Evolutionary conservation across 2,888 invertebrate species (phyloP).

Genomic region (Prostheceraeus crozeri): DNA sequence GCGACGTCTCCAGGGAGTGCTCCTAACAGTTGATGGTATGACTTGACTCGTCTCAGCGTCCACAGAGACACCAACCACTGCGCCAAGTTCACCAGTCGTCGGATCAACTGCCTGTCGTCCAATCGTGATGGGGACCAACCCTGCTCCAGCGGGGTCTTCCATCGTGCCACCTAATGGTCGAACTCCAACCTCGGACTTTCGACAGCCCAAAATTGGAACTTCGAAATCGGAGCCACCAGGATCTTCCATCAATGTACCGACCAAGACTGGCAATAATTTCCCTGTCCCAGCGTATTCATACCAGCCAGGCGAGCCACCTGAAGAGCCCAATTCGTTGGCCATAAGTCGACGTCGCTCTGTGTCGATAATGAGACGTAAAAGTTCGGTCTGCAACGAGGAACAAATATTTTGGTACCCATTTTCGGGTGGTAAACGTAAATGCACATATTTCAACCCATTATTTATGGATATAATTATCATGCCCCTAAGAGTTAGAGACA

Average conservation of each 20-base stretch:
- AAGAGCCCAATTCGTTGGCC: too few relatives aligned
- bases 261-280: conserved; percentile 52
- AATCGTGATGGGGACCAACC: conserved; percentile 50
- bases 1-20: too few relatives aligned
- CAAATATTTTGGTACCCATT: too few relatives aligned
- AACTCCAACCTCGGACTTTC: conserved; percentile 34
- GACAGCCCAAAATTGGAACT: conserved; percentile 50
- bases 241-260: conserved; percentile 51
- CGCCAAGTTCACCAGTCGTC: conserved; percentile 50
- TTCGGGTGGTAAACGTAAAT: too few relatives aligned
- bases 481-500: too few relatives aligned
- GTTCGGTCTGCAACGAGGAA: too few relatives aligned
- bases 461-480: too few relatives aligned
- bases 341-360: too few relatives aligned
- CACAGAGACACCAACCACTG: conserved; percentile 48
- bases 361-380: too few relatives aligned
- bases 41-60: conserved; percentile 48
- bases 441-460: too few relatives aligned
- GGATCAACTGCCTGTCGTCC: conserved; percentile 50
- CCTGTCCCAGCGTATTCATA: conserved; percentile 51
- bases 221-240: conserved; percentile 47
- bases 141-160: conserved; percentile 54
- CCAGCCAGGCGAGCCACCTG: conserved; percentile 46
- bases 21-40: too few relatives aligned
- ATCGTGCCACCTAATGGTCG: conserved; percentile 53